phyloP scores from a whole-genome alignment of 2,888 invertebrate species.

The Brassicogethes aeneus region DNA sequence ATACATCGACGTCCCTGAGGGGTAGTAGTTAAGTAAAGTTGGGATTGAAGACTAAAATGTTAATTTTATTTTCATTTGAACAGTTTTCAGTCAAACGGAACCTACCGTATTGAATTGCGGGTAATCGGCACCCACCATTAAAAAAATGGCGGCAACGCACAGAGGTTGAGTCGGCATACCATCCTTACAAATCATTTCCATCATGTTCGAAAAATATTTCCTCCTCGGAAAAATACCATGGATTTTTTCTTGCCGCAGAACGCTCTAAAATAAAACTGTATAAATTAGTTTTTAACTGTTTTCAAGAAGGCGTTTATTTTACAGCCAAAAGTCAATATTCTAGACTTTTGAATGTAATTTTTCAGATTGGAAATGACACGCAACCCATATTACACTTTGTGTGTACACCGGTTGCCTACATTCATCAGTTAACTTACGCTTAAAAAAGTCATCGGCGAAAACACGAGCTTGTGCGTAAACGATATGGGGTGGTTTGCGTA shows the following conservation, averaged over 20 bases:
- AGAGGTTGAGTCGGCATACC: constrained; percentile 42
- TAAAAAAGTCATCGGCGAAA: constrained; percentile 12
- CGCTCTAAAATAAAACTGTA: constrained; percentile 22
- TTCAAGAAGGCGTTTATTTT: too few species aligned
- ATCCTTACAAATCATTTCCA: constrained; percentile 39
- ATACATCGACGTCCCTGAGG: constrained; percentile 44
- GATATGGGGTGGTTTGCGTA: constrained; percentile 27
- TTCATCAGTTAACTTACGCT: constrained; percentile 8
- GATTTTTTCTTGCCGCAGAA: constrained; percentile 22
- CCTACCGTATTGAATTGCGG: constrained; percentile 49
- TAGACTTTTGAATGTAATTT: too few species aligned
- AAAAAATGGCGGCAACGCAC: constrained; percentile 52
- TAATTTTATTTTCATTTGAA: background rate
- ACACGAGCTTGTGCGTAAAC: constrained; percentile 17
- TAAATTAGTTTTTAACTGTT: too few species aligned
- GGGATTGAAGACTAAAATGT: constrained; percentile 17
- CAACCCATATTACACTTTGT: too few species aligned
- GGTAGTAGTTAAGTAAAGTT: constrained; percentile 33
- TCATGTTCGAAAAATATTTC: constrained; percentile 24
- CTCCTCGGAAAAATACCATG: constrained; percentile 34
- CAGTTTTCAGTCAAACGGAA: background rate
- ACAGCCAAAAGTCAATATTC: too few species aligned
- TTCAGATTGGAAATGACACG: too few species aligned
- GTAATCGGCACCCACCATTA: constrained; percentile 49
- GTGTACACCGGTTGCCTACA: background rate